Percentiles rank a stretch among this genome's conserved stretches.
Evolutionary conservation across 2,113 vertebrate genomes (phyloP).

Genomic region (Recurvirostra avosetta): DNA sequence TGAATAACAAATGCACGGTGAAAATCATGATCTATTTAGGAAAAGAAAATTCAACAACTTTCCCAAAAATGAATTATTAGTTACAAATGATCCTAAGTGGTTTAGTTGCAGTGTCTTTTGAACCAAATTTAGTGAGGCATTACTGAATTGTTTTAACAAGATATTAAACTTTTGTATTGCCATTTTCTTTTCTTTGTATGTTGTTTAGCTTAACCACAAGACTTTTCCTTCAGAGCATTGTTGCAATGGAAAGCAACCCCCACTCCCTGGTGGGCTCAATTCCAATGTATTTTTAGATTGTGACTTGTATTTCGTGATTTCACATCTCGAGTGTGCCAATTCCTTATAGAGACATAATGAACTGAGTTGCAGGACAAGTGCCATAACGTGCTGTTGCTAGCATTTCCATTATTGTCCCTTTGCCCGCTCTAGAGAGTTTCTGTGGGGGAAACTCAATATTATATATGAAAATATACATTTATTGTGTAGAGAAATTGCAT

Average conservation of each 20-base stretch:
- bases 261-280: neutral
- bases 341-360: conserved; percentile 58
- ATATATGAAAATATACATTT: neutral
- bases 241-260: conserved; percentile 51
- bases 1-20: neutral
- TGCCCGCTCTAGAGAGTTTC: neutral
- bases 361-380: neutral
- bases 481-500: neutral
- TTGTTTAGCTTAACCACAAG: conserved; percentile 31
- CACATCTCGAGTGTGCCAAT: neutral
- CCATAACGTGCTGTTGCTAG: neutral
- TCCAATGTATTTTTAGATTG: conserved; percentile 28
- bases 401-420: conserved; percentile 9
- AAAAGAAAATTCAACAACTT: neutral
- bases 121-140: neutral
- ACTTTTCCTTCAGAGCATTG: conserved; percentile 38
- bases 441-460: neutral
- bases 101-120: neutral
- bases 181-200: conserved; percentile 19
- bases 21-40: neutral
- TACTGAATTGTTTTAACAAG: neutral
- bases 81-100: neutral
- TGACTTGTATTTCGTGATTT: conserved; percentile 37
- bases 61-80: neutral
- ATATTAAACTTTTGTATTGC: conserved; percentile 1